Evolutionary conservation across 2,888 invertebrate species (phyloP), one percentile per base, ranked within the genome.

Genomic region (Halictus ligatus): DNA sequence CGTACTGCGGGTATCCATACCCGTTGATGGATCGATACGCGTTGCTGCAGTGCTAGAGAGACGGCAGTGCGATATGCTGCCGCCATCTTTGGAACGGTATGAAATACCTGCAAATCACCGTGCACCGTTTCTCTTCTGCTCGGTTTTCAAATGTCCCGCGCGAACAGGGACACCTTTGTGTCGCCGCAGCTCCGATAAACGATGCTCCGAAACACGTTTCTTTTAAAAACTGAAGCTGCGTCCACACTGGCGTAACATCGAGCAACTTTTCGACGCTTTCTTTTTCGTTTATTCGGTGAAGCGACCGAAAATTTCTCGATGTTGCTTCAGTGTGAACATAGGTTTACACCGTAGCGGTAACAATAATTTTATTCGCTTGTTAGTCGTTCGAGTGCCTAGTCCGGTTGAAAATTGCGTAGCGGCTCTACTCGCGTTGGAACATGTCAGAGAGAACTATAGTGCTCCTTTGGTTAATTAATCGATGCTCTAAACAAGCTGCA

Each of bases 11-110:
- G 94, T 93, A 94, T 90, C 91, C 35, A 35, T 67, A 91, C 88
- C 89, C 86, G 84, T 88, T 64, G 88, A 71, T 89, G 92, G 95
- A 95, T 95, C 95, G 94, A 95, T 95, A 95, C 54, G 54, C 91
- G 86, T 90, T 91, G 92, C 92, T 91, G 92, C 92, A 87, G 88
- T 82, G 82, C 88, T 80, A 88, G 85, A 87, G 81, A 81, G 85
- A 90, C 86, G 81, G 80, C 86, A 85, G 80, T 85, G 81, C 84
- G 84, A 85, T 81, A 84, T 80, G 78, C 76, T 77, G 85, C 58
- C 88, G 89, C 91, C 92, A 91, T 92, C 77, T 89, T 89, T 83
- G 54, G 58, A 18, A 69, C 72, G 67, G 43, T 72, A 78, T 21
- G 50, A 71, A 71, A 77, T 75, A 75, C 48, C 75, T 71, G 77